These are phyloP conservation scores for Ephialtes manifestator DNA, from an alignment of 2,888 invertebrate species.

Conservation along the genomic window DNA sequence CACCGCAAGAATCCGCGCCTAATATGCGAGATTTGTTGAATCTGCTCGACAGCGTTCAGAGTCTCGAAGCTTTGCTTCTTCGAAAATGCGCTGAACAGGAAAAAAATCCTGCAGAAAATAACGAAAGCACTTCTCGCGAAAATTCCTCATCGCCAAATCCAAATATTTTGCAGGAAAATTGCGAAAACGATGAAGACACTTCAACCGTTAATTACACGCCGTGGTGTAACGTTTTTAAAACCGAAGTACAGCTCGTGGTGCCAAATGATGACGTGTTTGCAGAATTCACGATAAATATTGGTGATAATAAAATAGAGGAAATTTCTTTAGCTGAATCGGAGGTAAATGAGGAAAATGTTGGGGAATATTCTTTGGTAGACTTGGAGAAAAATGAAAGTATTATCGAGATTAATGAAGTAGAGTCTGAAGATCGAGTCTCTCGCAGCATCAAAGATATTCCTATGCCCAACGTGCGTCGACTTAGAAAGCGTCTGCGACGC, in stretches of 20 bases:
- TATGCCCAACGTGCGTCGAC: conserved; percentile 14
- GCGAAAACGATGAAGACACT: conserved; percentile 35
- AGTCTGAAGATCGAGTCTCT: neutral
- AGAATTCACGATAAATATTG: conserved; percentile 59
- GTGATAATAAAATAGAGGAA: neutral
- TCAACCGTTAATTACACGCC: conserved; percentile 60
- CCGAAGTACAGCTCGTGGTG: conserved; percentile 48
- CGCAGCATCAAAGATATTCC: neutral
- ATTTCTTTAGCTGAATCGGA: neutral
- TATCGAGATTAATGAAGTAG: neutral
- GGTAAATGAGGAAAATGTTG: neutral
- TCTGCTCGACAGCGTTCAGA: conserved; percentile 66
- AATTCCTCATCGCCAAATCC: neutral
- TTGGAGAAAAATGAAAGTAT: neutral
- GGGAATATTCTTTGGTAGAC: neutral
- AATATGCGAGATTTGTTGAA: conserved; percentile 58
- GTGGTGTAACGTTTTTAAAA: conserved; percentile 62
- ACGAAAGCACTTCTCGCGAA: neutral
- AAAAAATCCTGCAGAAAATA: neutral
- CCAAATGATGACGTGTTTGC: conserved; percentile 54
- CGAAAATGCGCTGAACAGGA: conserved; percentile 51
- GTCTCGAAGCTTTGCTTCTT: conserved; percentile 62
- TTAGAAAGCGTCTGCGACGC: conserved; percentile 19
- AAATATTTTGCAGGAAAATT: neutral
- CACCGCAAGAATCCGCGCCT: conserved; percentile 18